Evolutionary conservation across 2,888 invertebrate genomes (phyloP), one percentile per base, ranked within the genome.

Genomic region (Xylocampa areola): DNA sequence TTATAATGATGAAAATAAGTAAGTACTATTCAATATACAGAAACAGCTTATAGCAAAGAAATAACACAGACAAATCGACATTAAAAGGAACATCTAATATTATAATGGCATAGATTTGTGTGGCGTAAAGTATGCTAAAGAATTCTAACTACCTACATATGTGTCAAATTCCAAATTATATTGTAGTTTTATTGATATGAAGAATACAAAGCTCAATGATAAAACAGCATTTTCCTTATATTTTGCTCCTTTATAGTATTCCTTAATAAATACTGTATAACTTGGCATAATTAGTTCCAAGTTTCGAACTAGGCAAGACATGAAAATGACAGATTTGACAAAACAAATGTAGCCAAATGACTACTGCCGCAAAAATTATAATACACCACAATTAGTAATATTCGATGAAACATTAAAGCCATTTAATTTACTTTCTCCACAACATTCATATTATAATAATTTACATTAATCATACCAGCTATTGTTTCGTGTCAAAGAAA

Each of bases 1-100:
- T 54, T 52, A 62, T 59, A 60, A 63, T 67, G 36, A 74, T 71
- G 65, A 73, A 76, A 63, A 76, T 69, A 76, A 62, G 68, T 87
- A 88, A 88, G 88, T 88, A 88, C 88, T 74, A 77, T 73, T 81
- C 82, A 81, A 81, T 85, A 84, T 80, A 81, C 77, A 82, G 67
- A 67, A 69, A 52, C 53, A 55, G 50, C 52, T 65, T 53, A 58
- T 11, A 71, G 44, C 43, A 25, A 19, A 68, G 27, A 41, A 7
- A 51, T 53, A 73, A 53, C 65, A 68, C 32, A 55, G 36, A 55
- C 25, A 35, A 25, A 1, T 37, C 45, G 17, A 40, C 16, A 43
- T 45, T 39, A 17, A 14, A 41, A 51, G 30, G 29, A 61, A 52
- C 23, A 11, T 25, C 8, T 16, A 41, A 27, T 23, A 14, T 27